phyloP scores from a whole-genome alignment of 2,797 vertebrate genomes.

The Strix occidentalis region DNA sequence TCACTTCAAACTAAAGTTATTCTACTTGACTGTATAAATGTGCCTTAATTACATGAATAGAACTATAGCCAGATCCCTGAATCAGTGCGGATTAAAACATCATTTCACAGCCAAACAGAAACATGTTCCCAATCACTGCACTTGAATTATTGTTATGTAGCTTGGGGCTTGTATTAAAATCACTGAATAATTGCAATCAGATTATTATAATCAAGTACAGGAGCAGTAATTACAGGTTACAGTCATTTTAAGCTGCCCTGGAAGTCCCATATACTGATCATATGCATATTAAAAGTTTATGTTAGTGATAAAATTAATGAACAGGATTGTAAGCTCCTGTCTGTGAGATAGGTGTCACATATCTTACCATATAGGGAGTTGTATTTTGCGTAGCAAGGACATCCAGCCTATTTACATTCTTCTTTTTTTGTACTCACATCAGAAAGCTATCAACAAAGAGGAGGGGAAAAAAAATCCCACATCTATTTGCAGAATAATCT shows the following conservation, averaged over 20 bases:
- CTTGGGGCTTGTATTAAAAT: conserved; percentile 99
- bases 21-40: conserved; percentile 87
- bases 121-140: conserved; percentile 94
- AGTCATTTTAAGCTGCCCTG: conserved; percentile 95
- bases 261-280: conserved; percentile 91
- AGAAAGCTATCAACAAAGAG: conserved; percentile 7
- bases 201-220: conserved; percentile 99
- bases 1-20: conserved; percentile 85
- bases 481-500: not conserved
- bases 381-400: conserved; percentile 59
- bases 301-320: conserved; percentile 99
- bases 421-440: not conserved
- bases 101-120: conserved; percentile 95
- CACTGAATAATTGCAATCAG: conserved; percentile 99
- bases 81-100: conserved; percentile 89
- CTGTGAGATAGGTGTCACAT: conserved; percentile 80
- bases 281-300: conserved; percentile 99
- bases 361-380: conserved; percentile 51
- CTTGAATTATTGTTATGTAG: conserved; percentile 99
- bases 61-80: conserved; percentile 86
- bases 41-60: conserved; percentile 87
- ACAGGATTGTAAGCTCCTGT: conserved; percentile 89
- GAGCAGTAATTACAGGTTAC: conserved; percentile 99
- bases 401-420: conserved; percentile 37
- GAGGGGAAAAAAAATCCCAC: fast-evolving